Evolutionary conservation across 1,140 invertebrate genomes (phyloP).

Genomic region (Arctopsyche grandis): DNA sequence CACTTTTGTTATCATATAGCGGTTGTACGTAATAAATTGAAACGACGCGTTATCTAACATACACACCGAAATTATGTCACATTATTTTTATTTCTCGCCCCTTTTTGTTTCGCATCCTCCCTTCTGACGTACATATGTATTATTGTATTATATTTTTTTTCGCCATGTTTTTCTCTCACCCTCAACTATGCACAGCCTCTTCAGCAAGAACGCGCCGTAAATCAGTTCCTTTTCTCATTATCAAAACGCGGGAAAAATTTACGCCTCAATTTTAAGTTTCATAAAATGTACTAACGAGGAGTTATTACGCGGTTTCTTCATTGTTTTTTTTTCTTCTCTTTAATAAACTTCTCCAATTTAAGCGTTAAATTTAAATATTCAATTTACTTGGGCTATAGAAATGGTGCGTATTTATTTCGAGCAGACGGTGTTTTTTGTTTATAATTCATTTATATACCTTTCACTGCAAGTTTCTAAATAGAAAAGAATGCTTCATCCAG

Average conservation of each 20-base stretch:
- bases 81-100: slow-evolving; percentile 36
- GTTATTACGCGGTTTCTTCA: not conserved
- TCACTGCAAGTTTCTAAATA: too few species aligned
- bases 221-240: slow-evolving; percentile 30
- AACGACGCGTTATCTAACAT: slow-evolving; percentile 35
- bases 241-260: slow-evolving; percentile 25
- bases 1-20: slow-evolving; percentile 43
- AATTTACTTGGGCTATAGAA: too few species aligned
- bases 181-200: not conserved
- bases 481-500: too few species aligned
- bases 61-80: slow-evolving; percentile 35
- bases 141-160: not conserved
- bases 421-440: too few species aligned
- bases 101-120: slow-evolving; percentile 3
- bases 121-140: not conserved
- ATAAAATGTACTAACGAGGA: slow-evolving; percentile 17
- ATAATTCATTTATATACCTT: too few species aligned
- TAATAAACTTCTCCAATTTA: too few species aligned
- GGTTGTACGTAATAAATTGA: slow-evolving; percentile 42
- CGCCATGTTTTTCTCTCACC: not conserved
- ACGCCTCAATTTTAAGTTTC: slow-evolving; percentile 21
- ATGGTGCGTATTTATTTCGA: too few species aligned
- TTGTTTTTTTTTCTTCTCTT: not conserved
- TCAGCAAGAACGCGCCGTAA: slow-evolving; percentile 3
- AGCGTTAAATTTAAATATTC: too few species aligned